Evolutionary conservation across 1,140 invertebrate genomes (phyloP).

Genomic region (Radopholus similis): DNA sequence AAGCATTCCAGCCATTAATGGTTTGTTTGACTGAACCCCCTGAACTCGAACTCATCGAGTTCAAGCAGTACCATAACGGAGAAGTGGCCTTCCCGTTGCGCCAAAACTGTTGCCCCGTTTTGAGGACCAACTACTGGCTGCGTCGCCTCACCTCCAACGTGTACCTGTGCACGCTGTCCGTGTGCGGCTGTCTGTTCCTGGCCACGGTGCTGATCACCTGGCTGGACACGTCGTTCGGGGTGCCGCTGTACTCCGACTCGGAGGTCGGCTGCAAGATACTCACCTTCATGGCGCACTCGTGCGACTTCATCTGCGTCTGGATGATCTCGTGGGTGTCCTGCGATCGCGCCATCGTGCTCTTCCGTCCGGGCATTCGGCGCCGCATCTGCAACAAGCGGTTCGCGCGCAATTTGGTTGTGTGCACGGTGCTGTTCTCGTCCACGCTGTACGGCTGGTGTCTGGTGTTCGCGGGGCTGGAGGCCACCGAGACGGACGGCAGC

Average conservation of each 20-base stretch:
- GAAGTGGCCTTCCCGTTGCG: too few species aligned
- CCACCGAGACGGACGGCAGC: constrained; percentile 22
- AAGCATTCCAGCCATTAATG: too few species aligned
- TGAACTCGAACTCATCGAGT: too few species aligned
- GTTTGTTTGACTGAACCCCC: too few species aligned
- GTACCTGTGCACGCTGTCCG: constrained; percentile 55
- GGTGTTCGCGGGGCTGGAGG: constrained; percentile 53
- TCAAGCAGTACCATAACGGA: too few species aligned
- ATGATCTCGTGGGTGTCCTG: constrained; percentile 57
- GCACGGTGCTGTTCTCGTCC: constrained; percentile 42
- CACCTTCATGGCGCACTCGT: constrained; percentile 56
- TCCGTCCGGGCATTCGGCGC: constrained; percentile 52
- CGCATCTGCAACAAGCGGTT: constrained; percentile 54
- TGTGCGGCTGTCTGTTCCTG: constrained; percentile 56
- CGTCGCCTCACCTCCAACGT: constrained; percentile 56
- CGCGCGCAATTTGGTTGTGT: constrained; percentile 45
- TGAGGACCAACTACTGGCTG: constrained; percentile 59
- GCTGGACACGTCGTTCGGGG: constrained; percentile 40
- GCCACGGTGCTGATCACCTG: constrained; percentile 52
- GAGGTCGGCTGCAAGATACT: constrained; percentile 56
- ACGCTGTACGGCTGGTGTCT: constrained; percentile 57
- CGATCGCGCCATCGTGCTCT: constrained; percentile 53
- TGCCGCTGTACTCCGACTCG: constrained; percentile 41
- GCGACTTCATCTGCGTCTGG: constrained; percentile 60
- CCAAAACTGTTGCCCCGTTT: too few species aligned